Conservation (phyloP, 2,797 vertebrate species). For the Crocodylus rhombifer region DNA sequence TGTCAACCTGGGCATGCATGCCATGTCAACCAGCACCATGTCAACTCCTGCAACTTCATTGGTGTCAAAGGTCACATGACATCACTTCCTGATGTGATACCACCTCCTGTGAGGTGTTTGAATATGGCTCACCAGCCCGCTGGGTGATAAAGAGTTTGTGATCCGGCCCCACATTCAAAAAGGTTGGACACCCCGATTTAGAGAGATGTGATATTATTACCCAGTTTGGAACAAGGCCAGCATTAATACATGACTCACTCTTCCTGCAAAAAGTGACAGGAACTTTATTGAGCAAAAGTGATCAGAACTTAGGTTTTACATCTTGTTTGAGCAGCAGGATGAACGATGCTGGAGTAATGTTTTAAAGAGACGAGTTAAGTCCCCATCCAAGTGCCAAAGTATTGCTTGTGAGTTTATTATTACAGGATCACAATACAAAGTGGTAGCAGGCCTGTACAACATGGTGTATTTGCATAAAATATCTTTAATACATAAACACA, state of each 20-base stretch:
- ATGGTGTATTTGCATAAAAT: not conserved
- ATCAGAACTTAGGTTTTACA: not conserved
- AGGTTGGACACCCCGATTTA: too few species aligned
- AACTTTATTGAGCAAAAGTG: not conserved
- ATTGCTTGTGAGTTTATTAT: not conserved
- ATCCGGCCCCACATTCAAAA: too few species aligned
- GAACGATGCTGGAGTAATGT: not conserved
- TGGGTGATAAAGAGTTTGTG: too few species aligned
- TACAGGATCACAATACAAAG: not conserved
- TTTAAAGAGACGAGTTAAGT: not conserved
- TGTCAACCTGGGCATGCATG: too few species aligned
- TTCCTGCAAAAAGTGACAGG: not conserved
- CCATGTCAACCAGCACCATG: too few species aligned
- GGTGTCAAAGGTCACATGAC: too few species aligned
- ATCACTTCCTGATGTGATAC: too few species aligned
- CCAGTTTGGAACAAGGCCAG: not conserved
- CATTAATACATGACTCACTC: not conserved
- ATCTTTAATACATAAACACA: not conserved
- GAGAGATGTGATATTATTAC: not conserved
- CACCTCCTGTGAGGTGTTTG: too few species aligned
- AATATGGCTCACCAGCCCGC: too few species aligned
- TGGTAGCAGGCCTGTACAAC: not conserved
- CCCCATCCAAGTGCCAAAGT: not conserved
- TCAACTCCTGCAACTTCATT: too few species aligned
- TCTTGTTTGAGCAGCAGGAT: not conserved